These are phyloP conservation scores for Lepidurus couesii DNA, from an alignment of 1,140 invertebrate species.

Conservation along the genomic window DNA sequence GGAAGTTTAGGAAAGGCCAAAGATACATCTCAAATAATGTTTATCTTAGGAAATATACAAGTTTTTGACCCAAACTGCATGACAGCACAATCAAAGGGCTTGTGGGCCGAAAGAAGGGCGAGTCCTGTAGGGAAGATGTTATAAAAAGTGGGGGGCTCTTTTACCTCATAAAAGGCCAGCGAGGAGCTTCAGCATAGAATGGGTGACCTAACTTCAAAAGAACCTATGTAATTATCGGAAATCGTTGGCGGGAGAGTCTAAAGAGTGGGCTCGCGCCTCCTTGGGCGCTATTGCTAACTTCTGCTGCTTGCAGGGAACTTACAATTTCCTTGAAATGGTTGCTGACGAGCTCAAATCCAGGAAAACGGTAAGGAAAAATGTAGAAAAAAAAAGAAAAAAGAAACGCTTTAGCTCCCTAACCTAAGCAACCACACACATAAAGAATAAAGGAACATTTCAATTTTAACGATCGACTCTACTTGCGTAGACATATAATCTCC, in stretches of 20 bases:
- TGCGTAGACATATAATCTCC: too few species aligned
- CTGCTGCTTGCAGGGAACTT: not conserved
- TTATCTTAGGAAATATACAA: not conserved
- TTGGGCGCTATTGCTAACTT: conserved; percentile 9
- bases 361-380: too few species aligned
- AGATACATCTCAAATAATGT: not conserved
- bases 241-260: not conserved
- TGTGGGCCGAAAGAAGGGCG: not conserved
- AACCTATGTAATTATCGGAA: conserved; percentile 22
- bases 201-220: conserved; percentile 21
- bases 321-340: not conserved
- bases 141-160: not conserved
- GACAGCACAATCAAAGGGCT: not conserved
- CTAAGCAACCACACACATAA: too few species aligned
- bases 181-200: not conserved
- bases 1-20: too few species aligned
- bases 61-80: not conserved
- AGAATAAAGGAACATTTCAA: too few species aligned
- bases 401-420: too few species aligned
- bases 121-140: not conserved
- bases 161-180: not conserved
- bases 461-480: too few species aligned
- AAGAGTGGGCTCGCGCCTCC: conserved; percentile 6
- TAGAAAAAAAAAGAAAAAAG: too few species aligned
- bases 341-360: not conserved